Base-by-base conservation (phyloP, 2,797 vertebrate genomes). In the Aulostomus chinensis region DNA sequence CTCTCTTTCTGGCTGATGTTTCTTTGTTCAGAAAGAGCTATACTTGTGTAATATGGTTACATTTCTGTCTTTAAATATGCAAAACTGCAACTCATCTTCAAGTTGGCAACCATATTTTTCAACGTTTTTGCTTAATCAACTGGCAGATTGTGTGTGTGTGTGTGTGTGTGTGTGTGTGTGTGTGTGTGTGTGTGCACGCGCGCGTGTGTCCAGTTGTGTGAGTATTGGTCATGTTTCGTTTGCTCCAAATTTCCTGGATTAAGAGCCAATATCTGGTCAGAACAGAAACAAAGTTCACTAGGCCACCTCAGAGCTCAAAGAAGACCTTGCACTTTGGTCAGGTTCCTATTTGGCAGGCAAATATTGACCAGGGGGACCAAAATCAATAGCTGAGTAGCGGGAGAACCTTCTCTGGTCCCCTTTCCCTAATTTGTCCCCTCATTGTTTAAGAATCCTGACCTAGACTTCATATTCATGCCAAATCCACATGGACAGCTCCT, bases 251-350 rank as follows among this genome's bases (percentile, higher is more conserved):
- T 1, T 30, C 15, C 34, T n/a, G 7, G 12, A 12, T 42, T 1
- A 26, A 10, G 10, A 25, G 24, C 24, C 24, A 28, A 9, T 28
- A 10, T 28, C 35, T 28, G 35, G 41, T 68, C 30, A 50, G 48
- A 62, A 39, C 16, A 1, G 40, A 18, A 24, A 35, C 37, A 50
- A 52, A 32, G 57, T 61, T 65, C 14, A 54, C 15, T n/a, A 17
- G 42, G 36, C 21, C 13, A 25, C 16, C 9, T 34, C 12, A 40
- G 40, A 34, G 49, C 33, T 42, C 12, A 16, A 5, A 18, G 9
- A 8, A 47, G 54, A 74, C 68, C 46, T 75, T 80, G 69, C 4
- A 71, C 82, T 81, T 72, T 74, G 65, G 36, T 32, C 68, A 40
- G 30, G 50, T 54, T 72, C 36, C 42, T 73, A 28, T 73, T 75